Evolutionary conservation across 2,797 vertebrate species (phyloP).

Genomic region (Acipenser oxyrinchus): DNA sequence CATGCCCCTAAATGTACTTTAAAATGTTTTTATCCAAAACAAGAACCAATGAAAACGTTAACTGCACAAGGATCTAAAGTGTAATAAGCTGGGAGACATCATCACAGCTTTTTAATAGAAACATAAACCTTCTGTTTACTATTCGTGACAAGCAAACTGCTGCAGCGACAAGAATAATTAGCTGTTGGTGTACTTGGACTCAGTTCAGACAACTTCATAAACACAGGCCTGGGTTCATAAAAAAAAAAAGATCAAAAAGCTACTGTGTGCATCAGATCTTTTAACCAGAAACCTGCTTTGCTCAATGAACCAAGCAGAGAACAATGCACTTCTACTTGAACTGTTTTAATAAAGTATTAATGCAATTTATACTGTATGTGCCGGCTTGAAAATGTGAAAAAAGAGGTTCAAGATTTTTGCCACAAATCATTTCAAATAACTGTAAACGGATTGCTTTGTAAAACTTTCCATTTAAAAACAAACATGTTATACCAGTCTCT

Average conservation of each 20-base stretch:
- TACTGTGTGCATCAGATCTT: neutral
- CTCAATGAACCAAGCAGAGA: too few species aligned
- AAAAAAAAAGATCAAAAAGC: slow-evolving; percentile 1
- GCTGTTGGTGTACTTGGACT: neutral
- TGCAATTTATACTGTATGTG: too few species aligned
- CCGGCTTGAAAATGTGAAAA: too few species aligned
- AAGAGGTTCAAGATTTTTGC: too few species aligned
- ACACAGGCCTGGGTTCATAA: too few species aligned
- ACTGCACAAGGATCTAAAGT: neutral
- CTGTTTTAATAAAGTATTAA: too few species aligned
- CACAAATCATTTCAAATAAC: too few species aligned
- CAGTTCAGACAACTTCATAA: neutral
- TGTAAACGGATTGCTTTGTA: too few species aligned
- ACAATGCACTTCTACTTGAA: too few species aligned
- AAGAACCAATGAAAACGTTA: neutral
- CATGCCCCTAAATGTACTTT: neutral
- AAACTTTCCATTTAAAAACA: too few species aligned
- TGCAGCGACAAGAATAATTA: neutral
- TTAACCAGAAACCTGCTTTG: too few species aligned
- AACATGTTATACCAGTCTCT: too few species aligned
- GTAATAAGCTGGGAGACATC: neutral
- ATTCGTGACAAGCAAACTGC: neutral
- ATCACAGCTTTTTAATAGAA: neutral
- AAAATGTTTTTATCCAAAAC: neutral
- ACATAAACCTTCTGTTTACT: neutral